phyloP scores from a whole-genome alignment of 2,888 invertebrate genomes.

The Agapostemon virescens region DNA sequence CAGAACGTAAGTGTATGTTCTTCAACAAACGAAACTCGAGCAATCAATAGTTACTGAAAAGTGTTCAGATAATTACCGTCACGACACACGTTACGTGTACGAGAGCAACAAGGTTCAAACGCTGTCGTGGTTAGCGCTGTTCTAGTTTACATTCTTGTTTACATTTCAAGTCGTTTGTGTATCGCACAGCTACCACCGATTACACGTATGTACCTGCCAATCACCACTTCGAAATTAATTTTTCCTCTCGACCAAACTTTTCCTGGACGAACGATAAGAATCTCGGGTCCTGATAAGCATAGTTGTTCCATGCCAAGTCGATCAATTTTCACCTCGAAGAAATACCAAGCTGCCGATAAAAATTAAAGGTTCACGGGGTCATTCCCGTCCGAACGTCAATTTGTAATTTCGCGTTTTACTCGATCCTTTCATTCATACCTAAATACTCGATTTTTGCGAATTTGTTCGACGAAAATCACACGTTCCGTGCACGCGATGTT shows the following conservation, averaged over 20 bases:
- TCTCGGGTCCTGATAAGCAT: neutral
- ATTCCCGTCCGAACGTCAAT: neutral
- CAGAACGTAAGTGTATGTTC: neutral
- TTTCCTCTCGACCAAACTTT: neutral
- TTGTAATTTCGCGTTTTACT: neutral
- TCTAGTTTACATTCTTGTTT: slow-evolving; percentile 19
- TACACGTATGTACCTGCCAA: neutral
- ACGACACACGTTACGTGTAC: neutral
- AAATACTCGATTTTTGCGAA: too few species aligned
- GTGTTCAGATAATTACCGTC: neutral
- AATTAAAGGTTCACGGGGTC: neutral
- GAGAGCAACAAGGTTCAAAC: neutral
- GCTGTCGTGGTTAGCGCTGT: neutral
- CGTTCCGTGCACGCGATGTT: neutral
- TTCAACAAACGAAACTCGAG: neutral
- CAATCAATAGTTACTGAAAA: slow-evolving; percentile 8
- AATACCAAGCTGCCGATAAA: neutral
- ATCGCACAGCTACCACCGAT: neutral
- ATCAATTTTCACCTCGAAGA: neutral
- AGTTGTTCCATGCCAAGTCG: neutral
- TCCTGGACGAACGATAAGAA: too few species aligned
- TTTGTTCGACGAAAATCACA: neutral
- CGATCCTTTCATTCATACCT: neutral
- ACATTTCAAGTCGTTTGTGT: neutral
- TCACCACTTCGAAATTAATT: neutral